A percentile compares a stretch with the other conserved stretches of the same genome.
Conservation (phyloP, 2,888 invertebrate genomes). For the Polyploca ridens region DNA sequence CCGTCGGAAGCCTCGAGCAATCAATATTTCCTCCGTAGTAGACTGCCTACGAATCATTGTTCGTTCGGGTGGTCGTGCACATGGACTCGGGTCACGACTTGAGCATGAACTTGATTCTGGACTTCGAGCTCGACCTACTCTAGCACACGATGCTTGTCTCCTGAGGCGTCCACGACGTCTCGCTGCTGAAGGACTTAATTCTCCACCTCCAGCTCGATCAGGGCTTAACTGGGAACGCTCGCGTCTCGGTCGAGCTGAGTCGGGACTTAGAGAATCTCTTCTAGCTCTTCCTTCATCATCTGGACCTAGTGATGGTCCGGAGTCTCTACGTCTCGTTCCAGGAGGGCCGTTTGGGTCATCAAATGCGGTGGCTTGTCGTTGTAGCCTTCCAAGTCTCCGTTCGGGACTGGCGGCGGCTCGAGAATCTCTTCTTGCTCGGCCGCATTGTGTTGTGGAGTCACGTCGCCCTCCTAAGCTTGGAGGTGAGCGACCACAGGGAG, state of each 20-base stretch:
- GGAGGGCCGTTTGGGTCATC: conserved; percentile 93
- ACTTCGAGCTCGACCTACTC: conserved; percentile 84
- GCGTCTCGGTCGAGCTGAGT: conserved; percentile 91
- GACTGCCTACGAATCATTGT: conserved; percentile 94
- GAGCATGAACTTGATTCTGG: conserved; percentile 92
- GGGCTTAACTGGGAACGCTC: conserved; percentile 92
- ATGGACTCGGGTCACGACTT: conserved; percentile 92
- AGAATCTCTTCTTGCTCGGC: conserved; percentile 87
- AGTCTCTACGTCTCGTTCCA: conserved; percentile 88
- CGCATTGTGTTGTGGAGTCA: conserved; percentile 94
- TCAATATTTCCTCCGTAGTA: conserved; percentile 95
- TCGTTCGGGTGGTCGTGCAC: conserved; percentile 85
- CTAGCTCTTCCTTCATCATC: conserved; percentile 92
- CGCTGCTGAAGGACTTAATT: conserved; percentile 90
- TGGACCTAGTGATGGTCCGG: conserved; percentile 93
- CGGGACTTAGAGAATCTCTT: conserved; percentile 95
- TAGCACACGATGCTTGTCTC: conserved; percentile 91
- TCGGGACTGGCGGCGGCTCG: conserved; percentile 88
- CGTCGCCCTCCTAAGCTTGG: conserved; percentile 86
- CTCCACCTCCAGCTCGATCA: conserved; percentile 91
- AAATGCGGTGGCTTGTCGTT: conserved; percentile 94
- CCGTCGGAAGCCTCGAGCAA: conserved; percentile 94
- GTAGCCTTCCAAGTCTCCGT: conserved; percentile 88
- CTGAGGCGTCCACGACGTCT: conserved; percentile 88
- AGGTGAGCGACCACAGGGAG: conserved; percentile 68